Evolutionary conservation across 2,113 vertebrate species (phyloP), one percentile per base, ranked within the genome.

Genomic region (Podocnemis expansa): DNA sequence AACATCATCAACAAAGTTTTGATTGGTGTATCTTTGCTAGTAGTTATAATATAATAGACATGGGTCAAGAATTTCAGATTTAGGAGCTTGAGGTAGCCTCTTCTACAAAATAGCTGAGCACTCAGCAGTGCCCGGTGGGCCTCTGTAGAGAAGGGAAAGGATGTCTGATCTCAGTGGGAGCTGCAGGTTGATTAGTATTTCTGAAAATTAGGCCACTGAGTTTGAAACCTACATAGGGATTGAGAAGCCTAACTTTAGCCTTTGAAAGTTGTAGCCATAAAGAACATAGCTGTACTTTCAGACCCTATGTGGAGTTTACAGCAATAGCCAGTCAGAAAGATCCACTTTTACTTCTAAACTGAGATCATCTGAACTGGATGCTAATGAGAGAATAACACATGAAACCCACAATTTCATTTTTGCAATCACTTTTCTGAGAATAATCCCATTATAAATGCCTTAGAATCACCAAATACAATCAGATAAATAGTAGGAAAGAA

Each of bases 271-370:
- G 86, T 54, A 9, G 3, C 41, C 5, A 81, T 19, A 38, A 91
- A 85, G 27, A 47, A 9, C 10, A 83, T 63, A 29, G 21, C 78
- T 63, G 21, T 87, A 29, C 10, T 88, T 76, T 45, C 55, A 73
- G 2, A 75, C 24, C 3, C 41, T 0, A 0, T 12, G 11, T 58
- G 8, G 1, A 1, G 1, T 43, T 90, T 47, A 47, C 16, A 63
- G 38, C 9, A 52, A 87, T 27, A 25, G 2, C 2, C 3, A 11
- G 34, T 25, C 27, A 83, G 73, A 89, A 73, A n/a, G 67, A 2
- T 2, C 25, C 1, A 0, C 49, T 8, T 70, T 93, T 81, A 8
- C 25, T 87, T 90, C 58, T 10, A 29, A 90, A 0, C 6, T 60
- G 45, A 95, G 47, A 38, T 92, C 76, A 24, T 22, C 51, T 58